Evolutionary conservation across 2,797 vertebrate species (phyloP), one percentile per base, ranked within the genome.

Genomic region (Cheirogaleus major): DNA sequence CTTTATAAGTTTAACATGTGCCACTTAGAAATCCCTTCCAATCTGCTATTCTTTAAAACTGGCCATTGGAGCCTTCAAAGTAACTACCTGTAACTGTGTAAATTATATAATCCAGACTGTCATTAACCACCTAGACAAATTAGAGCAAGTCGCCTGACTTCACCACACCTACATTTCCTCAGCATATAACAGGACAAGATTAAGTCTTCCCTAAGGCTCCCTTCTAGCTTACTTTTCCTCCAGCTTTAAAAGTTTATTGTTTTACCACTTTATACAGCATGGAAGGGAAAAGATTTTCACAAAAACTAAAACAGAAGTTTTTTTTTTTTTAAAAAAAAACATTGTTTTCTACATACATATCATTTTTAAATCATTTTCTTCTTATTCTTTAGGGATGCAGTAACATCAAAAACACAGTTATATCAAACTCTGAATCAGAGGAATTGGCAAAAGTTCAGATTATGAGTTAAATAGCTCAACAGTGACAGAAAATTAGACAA

Each of bases 291-390:
- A 85, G 45, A 79, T 89, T 78, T 95, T 89, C 72, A 92, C 4
- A 79, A 63, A 93, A 95, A 95, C 76, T 57, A 89, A 96, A 92
- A 61, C 18, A 69, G 6, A 85, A 45, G 57, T 67, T 70, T 80
- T 89, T n/a, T 23, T n/a, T n/a, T n/a, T n/a, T n/a, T n/a, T n/a
- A 6, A 76, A 69, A 52, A 65, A 81, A 61, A 23, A 67, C 22
- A 70, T 18, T 50, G 43, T 86, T 92, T 93, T 86, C 45, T 65
- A 10, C 43, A 45, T 69, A 79, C 5, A 69, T 23, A 11, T 84
- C 70, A 91, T 85, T 79, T 84, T 41, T n/a, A 88, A 91, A 63
- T 75, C 43, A 82, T 86, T 97, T 97, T 70, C 70, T n/a, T 92
- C 75, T 75, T 96, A 79, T 78, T 95, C 93, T 92, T 87, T 43